Percentiles rank a stretch among this genome's conserved stretches.
Evolutionary conservation across 2,797 vertebrate species (phyloP).

Genomic region (Pristis pectinata): DNA sequence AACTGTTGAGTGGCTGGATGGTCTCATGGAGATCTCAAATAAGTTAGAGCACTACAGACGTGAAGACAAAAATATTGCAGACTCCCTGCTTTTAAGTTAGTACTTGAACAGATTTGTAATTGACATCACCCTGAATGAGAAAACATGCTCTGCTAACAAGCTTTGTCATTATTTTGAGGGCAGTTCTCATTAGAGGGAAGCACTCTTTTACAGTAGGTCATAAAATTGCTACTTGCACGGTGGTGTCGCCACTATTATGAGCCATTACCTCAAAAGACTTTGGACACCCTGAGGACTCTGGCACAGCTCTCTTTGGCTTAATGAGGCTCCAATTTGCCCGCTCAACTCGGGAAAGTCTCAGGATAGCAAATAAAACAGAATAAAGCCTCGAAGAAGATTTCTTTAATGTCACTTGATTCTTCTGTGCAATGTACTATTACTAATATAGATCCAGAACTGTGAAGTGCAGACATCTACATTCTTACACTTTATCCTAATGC

Average conservation of each 20-base stretch:
- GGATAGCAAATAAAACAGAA: not conserved
- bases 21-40: not conserved
- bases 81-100: not conserved
- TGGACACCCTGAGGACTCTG: not conserved
- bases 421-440: not conserved
- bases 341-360: not conserved
- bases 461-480: not conserved
- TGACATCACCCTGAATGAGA: not conserved
- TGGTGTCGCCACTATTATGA: not conserved
- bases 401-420: not conserved
- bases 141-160: not conserved
- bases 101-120: not conserved
- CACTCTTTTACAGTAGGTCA: not conserved
- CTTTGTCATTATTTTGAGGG: not conserved
- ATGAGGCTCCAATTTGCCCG: not conserved
- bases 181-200: not conserved
- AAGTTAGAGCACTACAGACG: not conserved
- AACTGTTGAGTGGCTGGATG: not conserved
- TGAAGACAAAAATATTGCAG: not conserved
- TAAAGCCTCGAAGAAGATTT: not conserved
- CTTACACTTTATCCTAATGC: not conserved
- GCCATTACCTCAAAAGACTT: not conserved
- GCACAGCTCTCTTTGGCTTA: not conserved
- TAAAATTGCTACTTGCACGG: not conserved
- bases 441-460: not conserved